A percentile compares a stretch with the other conserved stretches of the same genome.
These are phyloP conservation scores for Poeciliopsis gracilis DNA, from an alignment of 2,797 vertebrate genomes.

Conservation along the genomic window DNA sequence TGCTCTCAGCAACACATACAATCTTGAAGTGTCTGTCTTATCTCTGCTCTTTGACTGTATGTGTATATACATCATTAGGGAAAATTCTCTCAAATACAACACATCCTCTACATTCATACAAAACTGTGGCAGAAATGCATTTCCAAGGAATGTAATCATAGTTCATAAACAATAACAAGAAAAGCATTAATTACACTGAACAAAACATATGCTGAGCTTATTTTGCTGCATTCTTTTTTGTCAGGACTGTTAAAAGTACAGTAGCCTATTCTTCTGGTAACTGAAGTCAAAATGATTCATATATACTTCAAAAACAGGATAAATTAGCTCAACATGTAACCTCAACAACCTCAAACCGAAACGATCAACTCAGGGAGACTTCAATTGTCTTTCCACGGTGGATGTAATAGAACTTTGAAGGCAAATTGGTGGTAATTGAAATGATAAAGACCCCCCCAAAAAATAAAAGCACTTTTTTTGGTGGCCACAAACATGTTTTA, in stretches of 20 bases:
- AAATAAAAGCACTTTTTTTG: constrained; percentile 64
- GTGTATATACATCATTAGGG: constrained; percentile 60
- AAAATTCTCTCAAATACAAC: constrained; percentile 26
- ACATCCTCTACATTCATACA: constrained; percentile 11
- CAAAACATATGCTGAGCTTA: constrained; percentile 6
- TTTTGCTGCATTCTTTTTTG: constrained; percentile 8
- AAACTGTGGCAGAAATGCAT: neutral
- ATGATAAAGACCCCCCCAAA: constrained; percentile 22
- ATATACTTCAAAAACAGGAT: constrained; percentile 47
- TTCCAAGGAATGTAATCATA: constrained; percentile 23
- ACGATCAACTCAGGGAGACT: constrained; percentile 38
- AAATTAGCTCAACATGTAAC: constrained; percentile 50
- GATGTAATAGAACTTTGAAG: constrained; percentile 56
- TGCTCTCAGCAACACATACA: constrained; percentile 51
- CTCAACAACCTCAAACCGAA: constrained; percentile 58
- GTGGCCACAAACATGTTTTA: constrained; percentile 77
- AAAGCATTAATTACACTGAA: constrained; percentile 13
- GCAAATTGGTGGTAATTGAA: constrained; percentile 39
- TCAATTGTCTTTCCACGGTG: constrained; percentile 35
- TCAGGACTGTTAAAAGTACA: constrained; percentile 32
- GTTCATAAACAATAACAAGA: constrained; percentile 13
- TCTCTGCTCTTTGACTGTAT: constrained; percentile 41
- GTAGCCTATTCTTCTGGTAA: constrained; percentile 40
- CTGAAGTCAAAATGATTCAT: constrained; percentile 33
- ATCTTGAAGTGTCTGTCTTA: constrained; percentile 53